phyloP scores from a whole-genome alignment of 37 sponge, comb jelly and placozoan species.

The Eunapius fragilis region DNA sequence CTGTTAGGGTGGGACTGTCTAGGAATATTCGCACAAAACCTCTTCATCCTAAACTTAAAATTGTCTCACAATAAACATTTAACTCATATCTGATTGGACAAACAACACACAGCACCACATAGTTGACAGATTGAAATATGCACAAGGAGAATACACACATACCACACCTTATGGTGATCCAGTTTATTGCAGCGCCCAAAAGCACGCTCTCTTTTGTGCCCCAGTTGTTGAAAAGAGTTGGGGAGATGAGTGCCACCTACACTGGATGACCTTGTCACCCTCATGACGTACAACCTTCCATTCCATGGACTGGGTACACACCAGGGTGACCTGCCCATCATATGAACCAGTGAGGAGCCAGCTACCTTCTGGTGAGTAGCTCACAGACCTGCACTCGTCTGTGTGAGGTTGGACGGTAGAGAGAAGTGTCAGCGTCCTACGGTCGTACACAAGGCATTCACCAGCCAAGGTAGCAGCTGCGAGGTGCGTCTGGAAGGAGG shows the following conservation, averaged over 20 bases:
- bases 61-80: background rate
- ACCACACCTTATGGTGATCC: background rate
- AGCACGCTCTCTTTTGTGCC: slow-evolving; percentile 65
- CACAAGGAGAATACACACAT: background rate
- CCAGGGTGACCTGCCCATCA: slow-evolving; percentile 62
- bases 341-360: slow-evolving; percentile 84
- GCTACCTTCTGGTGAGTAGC: slow-evolving; percentile 49
- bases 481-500: background rate
- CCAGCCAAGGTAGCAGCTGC: slow-evolving; percentile 57
- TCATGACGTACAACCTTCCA: slow-evolving; percentile 57
- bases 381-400: slow-evolving; percentile 71
- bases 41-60: slow-evolving; percentile 26
- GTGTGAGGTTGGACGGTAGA: slow-evolving; percentile 28
- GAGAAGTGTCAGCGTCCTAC: background rate
- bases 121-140: background rate
- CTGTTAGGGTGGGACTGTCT: slow-evolving; percentile 57
- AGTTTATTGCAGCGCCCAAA: slow-evolving; percentile 48
- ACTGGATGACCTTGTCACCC: slow-evolving; percentile 85
- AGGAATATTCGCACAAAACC: slow-evolving; percentile 46
- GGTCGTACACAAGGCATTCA: slow-evolving; percentile 41
- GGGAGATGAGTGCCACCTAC: slow-evolving; percentile 77
- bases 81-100: background rate
- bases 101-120: background rate
- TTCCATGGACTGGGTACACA: background rate
- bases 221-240: slow-evolving; percentile 59